These are phyloP conservation scores for Achatina immaculata DNA, from an alignment of 1,140 invertebrate species.

Conservation along the genomic window DNA sequence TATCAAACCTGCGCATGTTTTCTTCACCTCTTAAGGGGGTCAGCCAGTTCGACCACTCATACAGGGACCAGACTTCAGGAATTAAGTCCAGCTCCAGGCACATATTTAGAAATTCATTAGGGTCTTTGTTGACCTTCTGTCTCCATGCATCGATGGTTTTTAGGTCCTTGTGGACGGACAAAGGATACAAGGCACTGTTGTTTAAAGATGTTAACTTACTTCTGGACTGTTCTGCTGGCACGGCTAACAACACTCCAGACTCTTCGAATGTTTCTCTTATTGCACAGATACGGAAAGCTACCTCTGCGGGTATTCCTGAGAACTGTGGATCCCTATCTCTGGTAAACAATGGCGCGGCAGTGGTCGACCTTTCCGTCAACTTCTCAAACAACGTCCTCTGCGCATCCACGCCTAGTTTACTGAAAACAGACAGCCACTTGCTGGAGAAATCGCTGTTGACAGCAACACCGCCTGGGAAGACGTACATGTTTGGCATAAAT, in stretches of 20 bases:
- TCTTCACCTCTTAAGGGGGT: slow-evolving; percentile 76
- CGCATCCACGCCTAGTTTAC: slow-evolving; percentile 58
- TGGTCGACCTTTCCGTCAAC: slow-evolving; percentile 37
- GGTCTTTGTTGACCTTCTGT: slow-evolving; percentile 79
- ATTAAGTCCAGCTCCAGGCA: slow-evolving; percentile 81
- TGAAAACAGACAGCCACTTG: slow-evolving; percentile 81
- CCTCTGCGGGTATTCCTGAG: slow-evolving; percentile 71
- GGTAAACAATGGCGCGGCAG: slow-evolving; percentile 54
- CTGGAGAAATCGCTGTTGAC: slow-evolving; percentile 78
- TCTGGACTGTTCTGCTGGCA: slow-evolving; percentile 24
- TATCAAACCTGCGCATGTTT: slow-evolving; percentile 78
- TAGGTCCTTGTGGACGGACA: background rate
- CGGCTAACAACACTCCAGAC: slow-evolving; percentile 85
- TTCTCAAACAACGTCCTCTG: slow-evolving; percentile 41
- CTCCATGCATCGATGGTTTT: slow-evolving; percentile 75
- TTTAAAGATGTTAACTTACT: background rate
- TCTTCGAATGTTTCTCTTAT: slow-evolving; percentile 95
- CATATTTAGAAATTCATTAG: slow-evolving; percentile 80
- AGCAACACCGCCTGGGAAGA: slow-evolving; percentile 86
- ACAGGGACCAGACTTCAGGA: slow-evolving; percentile 85
- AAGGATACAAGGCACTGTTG: background rate
- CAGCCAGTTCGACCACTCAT: slow-evolving; percentile 90
- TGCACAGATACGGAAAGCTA: slow-evolving; percentile 85
- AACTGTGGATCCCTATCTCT: slow-evolving; percentile 51
- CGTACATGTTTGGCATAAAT: slow-evolving; percentile 82